Conservation (phyloP, 2,888 invertebrate genomes). For the Pseudococcus jackbeardsleyi region DNA sequence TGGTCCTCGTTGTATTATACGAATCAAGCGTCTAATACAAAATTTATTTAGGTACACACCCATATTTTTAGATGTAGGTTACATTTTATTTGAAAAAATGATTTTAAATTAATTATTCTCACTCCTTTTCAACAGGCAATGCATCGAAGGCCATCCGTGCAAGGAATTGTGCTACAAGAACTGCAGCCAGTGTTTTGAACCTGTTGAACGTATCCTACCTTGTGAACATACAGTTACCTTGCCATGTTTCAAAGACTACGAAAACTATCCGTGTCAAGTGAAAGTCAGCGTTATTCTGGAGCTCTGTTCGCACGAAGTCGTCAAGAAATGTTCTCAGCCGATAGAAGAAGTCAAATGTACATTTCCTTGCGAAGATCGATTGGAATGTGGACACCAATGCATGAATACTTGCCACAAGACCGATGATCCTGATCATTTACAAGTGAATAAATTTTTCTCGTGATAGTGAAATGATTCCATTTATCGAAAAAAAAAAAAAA, state of each 20-base stretch:
- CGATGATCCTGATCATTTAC: conserved; percentile 75
- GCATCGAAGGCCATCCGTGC: conserved; percentile 65
- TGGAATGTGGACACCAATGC: conserved; percentile 79
- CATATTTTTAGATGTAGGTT: no score
- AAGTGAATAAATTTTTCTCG: no score
- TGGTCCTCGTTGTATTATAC: no score
- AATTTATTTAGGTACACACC: no score
- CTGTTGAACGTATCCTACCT: conserved; percentile 65
- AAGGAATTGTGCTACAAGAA: conserved; percentile 58
- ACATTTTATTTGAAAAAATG: no score
- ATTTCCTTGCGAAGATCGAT: conserved; percentile 72
- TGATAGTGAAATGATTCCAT: no score
- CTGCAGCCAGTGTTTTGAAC: conserved; percentile 65
- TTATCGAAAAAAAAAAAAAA: no score
- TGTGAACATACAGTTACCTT: conserved; percentile 72
- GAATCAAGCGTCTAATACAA: no score
- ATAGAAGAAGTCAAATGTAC: conserved; percentile 70
- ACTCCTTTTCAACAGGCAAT: conserved; percentile 66
- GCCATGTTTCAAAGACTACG: conserved; percentile 67
- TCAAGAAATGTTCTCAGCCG: conserved; percentile 71
- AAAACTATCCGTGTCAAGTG: not conserved
- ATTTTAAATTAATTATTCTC: not conserved
- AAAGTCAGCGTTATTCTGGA: conserved; percentile 68
- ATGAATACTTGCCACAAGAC: conserved; percentile 73
- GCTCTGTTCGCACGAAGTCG: conserved; percentile 70